Evolutionary conservation across 2,888 invertebrate genomes (phyloP).

Genomic region (Cheilosia urbana): DNA sequence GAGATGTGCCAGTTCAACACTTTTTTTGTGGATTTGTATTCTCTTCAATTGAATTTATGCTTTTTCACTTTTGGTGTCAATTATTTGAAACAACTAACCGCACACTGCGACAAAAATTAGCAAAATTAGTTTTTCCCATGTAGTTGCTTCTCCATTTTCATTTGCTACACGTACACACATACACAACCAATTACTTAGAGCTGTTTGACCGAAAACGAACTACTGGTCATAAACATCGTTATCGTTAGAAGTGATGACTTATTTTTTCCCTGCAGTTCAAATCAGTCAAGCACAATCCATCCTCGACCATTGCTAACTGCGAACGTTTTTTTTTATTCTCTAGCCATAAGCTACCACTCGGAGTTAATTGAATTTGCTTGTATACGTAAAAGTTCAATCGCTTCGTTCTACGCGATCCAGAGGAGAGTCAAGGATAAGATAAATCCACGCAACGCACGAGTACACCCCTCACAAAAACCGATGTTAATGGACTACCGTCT

Average conservation of each 20-base stretch:
- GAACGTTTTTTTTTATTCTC: too few species aligned
- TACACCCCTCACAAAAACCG: not conserved
- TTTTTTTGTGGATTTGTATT: too few species aligned
- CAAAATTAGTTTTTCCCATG: too few species aligned
- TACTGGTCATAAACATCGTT: not conserved
- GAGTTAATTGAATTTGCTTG: conserved; percentile 32
- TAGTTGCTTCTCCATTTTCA: not conserved
- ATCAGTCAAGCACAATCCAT: not conserved
- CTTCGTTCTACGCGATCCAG: not conserved
- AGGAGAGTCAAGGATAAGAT: not conserved
- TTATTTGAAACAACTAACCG: too few species aligned
- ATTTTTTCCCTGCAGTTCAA: not conserved
- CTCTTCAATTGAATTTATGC: too few species aligned
- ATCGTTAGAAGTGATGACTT: not conserved
- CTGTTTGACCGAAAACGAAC: not conserved
- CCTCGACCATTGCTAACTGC: too few species aligned
- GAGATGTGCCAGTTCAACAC: too few species aligned
- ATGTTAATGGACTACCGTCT: too few species aligned
- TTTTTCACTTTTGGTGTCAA: too few species aligned
- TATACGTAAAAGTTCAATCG: not conserved
- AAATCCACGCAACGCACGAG: not conserved
- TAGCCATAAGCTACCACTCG: not conserved
- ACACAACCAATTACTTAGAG: not conserved
- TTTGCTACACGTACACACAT: not conserved
- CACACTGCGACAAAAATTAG: too few species aligned